Conservation (phyloP, 2,888 invertebrate genomes). For the Boloria euphrosyne region DNA sequence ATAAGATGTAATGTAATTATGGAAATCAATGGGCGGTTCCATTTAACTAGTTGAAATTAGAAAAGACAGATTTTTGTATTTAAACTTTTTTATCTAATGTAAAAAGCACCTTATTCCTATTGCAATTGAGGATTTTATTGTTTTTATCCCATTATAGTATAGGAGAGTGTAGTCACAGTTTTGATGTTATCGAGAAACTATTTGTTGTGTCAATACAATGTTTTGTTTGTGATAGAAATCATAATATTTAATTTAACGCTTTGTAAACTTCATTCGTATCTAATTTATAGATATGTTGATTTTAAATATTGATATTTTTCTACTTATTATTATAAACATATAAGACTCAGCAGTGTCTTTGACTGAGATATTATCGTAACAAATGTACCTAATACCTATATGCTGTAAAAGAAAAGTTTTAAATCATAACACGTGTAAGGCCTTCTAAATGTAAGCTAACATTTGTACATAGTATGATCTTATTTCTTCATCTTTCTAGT, state of each 20-base stretch:
- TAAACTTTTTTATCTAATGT: not conserved
- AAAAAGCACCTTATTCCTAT: not conserved
- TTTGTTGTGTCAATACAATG: slow-evolving; percentile 48
- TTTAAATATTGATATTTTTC: slow-evolving; percentile 10
- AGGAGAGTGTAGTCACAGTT: slow-evolving; percentile 35
- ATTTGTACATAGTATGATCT: too few relatives aligned
- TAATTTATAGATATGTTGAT: slow-evolving; percentile 27
- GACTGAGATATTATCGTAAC: too few relatives aligned
- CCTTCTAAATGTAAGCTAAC: too few relatives aligned
- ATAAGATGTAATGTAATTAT: slow-evolving; percentile 42
- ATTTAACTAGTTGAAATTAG: slow-evolving; percentile 44
- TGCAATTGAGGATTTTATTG: not conserved
- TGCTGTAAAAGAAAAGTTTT: too few relatives aligned
- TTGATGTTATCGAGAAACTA: slow-evolving; percentile 41
- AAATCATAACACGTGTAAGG: too few relatives aligned
- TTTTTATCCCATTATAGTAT: slow-evolving; percentile 18
- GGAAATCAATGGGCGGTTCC: slow-evolving; percentile 50
- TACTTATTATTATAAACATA: slow-evolving; percentile 7
- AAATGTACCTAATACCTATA: too few relatives aligned
- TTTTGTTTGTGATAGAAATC: slow-evolving; percentile 43
- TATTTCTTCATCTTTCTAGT: too few relatives aligned
- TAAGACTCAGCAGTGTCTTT: not conserved
- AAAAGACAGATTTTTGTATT: slow-evolving; percentile 11
- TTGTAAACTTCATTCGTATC: slow-evolving; percentile 31
- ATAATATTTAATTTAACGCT: slow-evolving; percentile 44